Percentiles rank a stretch among this genome's conserved stretches.
phyloP scores from a whole-genome alignment of 2,888 invertebrate species.

The Perizoma flavofasciatum region DNA sequence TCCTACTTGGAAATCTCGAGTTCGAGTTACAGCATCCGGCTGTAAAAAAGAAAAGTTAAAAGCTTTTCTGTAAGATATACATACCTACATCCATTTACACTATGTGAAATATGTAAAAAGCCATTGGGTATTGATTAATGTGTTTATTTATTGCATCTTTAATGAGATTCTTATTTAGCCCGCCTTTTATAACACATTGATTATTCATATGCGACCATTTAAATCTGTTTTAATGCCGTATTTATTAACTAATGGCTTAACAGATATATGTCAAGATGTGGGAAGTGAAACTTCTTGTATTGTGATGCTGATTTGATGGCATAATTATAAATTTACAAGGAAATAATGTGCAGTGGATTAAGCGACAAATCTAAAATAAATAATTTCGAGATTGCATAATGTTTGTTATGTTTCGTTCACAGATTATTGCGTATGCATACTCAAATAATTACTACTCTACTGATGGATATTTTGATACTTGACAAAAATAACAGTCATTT shows the following conservation, averaged over 20 bases:
- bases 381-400: conserved; percentile 4
- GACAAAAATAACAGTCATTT: too few species aligned
- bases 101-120: conserved; percentile 31
- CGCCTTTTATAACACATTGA: conserved; percentile 42
- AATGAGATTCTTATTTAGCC: conserved; percentile 45
- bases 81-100: conserved; percentile 25
- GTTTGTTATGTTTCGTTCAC: not conserved
- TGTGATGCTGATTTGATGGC: conserved; percentile 24
- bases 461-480: too few species aligned
- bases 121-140: conserved; percentile 28
- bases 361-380: conserved; percentile 1
- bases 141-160: conserved; percentile 24
- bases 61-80: conserved; percentile 48
- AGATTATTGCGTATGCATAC: too few species aligned
- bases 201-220: conserved; percentile 22
- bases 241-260: conserved; percentile 26
- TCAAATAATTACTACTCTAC: too few species aligned
- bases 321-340: conserved; percentile 12
- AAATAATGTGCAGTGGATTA: conserved; percentile 3
- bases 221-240: conserved; percentile 21
- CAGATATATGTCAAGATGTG: conserved; percentile 12
- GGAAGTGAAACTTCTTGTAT: conserved; percentile 20
- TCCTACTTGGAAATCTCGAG: conserved; percentile 46
- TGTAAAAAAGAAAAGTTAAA: conserved; percentile 56
- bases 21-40: conserved; percentile 52